phyloP scores from a whole-genome alignment of 2,797 vertebrate species.

The Botia kubotai region DNA sequence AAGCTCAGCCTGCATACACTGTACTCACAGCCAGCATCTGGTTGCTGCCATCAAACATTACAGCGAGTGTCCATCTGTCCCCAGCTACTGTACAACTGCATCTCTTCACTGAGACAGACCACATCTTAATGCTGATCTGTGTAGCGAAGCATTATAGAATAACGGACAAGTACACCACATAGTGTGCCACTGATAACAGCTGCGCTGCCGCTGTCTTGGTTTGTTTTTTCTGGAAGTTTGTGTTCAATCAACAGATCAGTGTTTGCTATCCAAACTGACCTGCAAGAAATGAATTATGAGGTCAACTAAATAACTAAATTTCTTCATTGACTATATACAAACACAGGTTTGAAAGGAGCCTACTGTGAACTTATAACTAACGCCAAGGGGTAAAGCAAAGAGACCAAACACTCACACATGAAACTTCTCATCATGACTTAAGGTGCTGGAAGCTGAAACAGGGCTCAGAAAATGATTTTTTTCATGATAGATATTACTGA shows the following conservation, averaged over 20 bases:
- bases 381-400: not conserved
- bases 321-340: not conserved
- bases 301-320: not conserved
- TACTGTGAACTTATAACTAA: not conserved
- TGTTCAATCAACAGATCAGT: not conserved
- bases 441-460: not conserved
- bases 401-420: not conserved
- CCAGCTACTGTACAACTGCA: constrained; percentile 30
- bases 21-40: constrained; percentile 6
- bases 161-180: constrained; percentile 7
- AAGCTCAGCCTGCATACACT: not conserved
- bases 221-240: not conserved
- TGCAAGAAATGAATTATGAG: not conserved
- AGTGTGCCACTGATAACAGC: constrained; percentile 8
- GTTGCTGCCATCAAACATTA: constrained; percentile 16
- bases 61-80: constrained; percentile 22
- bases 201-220: not conserved
- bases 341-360: not conserved
- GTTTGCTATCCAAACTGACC: constrained; percentile 11
- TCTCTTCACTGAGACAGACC: not conserved
- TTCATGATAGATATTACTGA: not conserved
- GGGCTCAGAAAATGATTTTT: not conserved
- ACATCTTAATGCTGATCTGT: constrained; percentile 28
- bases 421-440: not conserved
- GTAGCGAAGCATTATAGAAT: constrained; percentile 18